phyloP scores from a whole-genome alignment of 2,888 invertebrate genomes.

The Girardia tigrina region DNA sequence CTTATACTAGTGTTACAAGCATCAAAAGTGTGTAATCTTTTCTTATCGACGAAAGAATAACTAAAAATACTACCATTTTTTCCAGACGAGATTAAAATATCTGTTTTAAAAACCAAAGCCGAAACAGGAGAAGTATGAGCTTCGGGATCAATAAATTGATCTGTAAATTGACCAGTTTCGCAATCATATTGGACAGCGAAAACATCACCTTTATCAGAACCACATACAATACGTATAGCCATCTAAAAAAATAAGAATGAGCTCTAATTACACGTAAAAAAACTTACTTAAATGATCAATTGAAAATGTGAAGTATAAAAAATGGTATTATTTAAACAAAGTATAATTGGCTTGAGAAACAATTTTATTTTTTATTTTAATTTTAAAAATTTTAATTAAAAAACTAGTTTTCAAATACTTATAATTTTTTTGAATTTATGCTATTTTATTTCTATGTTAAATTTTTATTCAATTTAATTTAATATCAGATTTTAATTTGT shows the following conservation, averaged over 20 bases:
- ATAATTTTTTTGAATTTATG: too few relatives aligned
- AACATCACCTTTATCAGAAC: conserved; percentile 5
- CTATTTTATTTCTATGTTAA: too few relatives aligned
- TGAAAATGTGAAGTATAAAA: too few relatives aligned
- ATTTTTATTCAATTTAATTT: too few relatives aligned
- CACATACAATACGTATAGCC: background rate
- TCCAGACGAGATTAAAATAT: background rate
- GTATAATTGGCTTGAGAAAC: too few relatives aligned
- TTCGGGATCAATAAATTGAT: background rate
- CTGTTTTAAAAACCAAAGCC: background rate
- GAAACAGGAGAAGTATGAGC: background rate
- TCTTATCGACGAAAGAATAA: background rate
- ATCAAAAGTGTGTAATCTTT: background rate
- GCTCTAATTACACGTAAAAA: background rate
- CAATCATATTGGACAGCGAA: background rate
- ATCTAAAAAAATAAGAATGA: background rate
- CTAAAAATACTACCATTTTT: background rate
- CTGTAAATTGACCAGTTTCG: background rate
- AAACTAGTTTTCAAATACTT: too few relatives aligned
- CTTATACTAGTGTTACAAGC: background rate
- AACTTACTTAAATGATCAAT: too few relatives aligned
- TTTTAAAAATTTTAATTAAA: too few relatives aligned
- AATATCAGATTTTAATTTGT: too few relatives aligned
- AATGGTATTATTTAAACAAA: too few relatives aligned
- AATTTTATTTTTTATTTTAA: too few relatives aligned